A percentile compares a stretch with the other conserved stretches of the same genome.
phyloP scores from a whole-genome alignment of 2,888 invertebrate genomes.

The Hydropsyche betteni region DNA sequence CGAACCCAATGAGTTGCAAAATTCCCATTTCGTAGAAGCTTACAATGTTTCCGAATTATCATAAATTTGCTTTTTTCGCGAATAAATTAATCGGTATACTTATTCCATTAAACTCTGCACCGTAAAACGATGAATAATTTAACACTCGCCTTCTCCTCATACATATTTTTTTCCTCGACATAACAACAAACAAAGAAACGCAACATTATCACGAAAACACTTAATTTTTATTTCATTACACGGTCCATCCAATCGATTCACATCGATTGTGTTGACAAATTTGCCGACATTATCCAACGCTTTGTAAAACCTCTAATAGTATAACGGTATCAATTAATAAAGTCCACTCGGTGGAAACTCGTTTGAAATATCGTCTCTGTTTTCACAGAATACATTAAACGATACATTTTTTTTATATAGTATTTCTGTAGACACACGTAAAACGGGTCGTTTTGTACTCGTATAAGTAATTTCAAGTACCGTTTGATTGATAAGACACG shows the following conservation, averaged over 20 bases:
- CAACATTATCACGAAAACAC: too few species aligned
- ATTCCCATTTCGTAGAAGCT: too few species aligned
- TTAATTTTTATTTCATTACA: background rate
- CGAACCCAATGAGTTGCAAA: too few species aligned
- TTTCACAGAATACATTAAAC: slow-evolving; percentile 31
- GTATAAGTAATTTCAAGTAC: background rate
- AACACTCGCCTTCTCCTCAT: too few species aligned
- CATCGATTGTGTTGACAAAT: slow-evolving; percentile 37
- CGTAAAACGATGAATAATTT: too few species aligned
- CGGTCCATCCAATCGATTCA: background rate
- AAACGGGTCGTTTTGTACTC: too few species aligned
- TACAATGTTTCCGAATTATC: too few species aligned
- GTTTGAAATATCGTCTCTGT: slow-evolving; percentile 41
- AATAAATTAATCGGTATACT: too few species aligned
- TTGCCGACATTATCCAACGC: slow-evolving; percentile 39
- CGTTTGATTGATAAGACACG: slow-evolving; percentile 25
- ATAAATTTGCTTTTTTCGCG: too few species aligned
- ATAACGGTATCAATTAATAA: slow-evolving; percentile 49
- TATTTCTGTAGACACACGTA: background rate
- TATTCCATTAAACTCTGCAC: too few species aligned
- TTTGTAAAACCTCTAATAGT: slow-evolving; percentile 45
- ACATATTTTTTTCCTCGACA: too few species aligned
- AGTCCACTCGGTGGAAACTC: slow-evolving; percentile 33
- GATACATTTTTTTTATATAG: background rate
- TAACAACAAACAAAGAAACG: too few species aligned